Evolutionary conservation across 2,797 vertebrate genomes (phyloP).

Genomic region (Hipposideros larvatus): DNA sequence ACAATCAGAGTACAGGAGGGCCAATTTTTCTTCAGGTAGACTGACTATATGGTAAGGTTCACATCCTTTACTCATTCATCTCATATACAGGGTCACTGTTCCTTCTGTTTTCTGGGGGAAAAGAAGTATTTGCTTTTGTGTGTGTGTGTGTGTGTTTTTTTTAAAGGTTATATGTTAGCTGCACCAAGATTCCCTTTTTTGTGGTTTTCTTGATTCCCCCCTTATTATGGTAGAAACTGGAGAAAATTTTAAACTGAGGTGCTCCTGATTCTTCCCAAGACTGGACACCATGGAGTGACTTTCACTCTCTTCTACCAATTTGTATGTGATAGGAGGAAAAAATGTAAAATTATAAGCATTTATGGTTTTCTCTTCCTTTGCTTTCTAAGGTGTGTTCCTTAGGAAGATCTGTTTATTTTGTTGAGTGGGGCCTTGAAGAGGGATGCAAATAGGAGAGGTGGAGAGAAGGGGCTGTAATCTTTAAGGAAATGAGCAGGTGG

Average conservation of each 20-base stretch:
- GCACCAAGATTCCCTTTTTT: background rate
- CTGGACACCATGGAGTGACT: background rate
- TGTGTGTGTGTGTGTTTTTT: background rate
- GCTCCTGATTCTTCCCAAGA: background rate
- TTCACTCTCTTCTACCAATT: background rate
- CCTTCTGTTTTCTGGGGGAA: background rate
- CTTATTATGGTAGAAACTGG: background rate
- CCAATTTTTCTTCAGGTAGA: background rate
- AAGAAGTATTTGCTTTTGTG: background rate
- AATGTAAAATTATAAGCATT: background rate
- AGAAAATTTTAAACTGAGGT: background rate
- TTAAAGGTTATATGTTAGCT: background rate
- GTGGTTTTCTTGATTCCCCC: background rate
- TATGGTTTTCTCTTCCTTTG: background rate
- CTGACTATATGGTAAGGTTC: background rate
- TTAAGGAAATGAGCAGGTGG: background rate
- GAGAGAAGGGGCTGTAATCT: background rate
- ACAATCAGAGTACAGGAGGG: background rate
- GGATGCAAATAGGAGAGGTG: background rate
- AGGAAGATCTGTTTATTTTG: background rate
- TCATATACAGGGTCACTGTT: background rate
- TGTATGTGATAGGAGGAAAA: background rate
- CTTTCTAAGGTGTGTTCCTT: background rate
- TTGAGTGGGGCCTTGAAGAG: background rate
- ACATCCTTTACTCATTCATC: background rate